These are phyloP conservation scores for Brachionus calyciflorus DNA, from an alignment of 1,140 invertebrate species.

Conservation along the genomic window DNA sequence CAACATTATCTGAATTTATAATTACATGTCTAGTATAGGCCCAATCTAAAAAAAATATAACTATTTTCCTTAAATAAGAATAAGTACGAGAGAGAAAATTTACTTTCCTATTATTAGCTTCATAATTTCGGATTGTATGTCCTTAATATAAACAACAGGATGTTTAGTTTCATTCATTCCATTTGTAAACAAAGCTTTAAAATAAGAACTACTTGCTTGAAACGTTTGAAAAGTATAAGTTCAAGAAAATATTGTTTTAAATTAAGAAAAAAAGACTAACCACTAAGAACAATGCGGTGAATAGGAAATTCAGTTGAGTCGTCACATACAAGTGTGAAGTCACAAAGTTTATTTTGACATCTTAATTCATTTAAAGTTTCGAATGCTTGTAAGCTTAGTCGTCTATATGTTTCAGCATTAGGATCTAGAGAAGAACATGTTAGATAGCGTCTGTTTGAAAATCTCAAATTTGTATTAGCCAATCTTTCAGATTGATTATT, in stretches of 20 bases:
- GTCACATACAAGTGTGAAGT: conserved; percentile 18
- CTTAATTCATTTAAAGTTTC: conserved; percentile 39
- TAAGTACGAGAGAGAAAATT: background rate
- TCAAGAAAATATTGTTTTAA: background rate
- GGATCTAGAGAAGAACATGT: background rate
- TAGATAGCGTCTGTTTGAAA: conserved; percentile 12
- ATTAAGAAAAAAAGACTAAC: background rate
- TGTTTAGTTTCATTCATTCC: conserved; percentile 34
- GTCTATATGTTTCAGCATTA: background rate
- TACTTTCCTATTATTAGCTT: conserved; percentile 7
- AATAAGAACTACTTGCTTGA: conserved; percentile 34
- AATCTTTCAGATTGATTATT: no score
- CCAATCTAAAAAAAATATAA: conserved; percentile 29
- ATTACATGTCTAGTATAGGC: conserved; percentile 41
- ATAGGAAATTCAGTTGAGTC: conserved; percentile 36
- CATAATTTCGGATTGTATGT: background rate
- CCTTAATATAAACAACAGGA: background rate
- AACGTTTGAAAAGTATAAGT: background rate
- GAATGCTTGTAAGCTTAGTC: conserved; percentile 2
- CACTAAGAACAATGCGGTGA: conserved; percentile 35
- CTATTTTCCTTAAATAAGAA: background rate
- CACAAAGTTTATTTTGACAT: conserved; percentile 43
- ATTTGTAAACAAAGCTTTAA: conserved; percentile 35
- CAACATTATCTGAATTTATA: conserved; percentile 32
- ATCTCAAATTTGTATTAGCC: no score